Percentiles rank a stretch among this genome's conserved stretches.
phyloP scores from a whole-genome alignment of 2,888 invertebrate genomes.

The Vesta saturnalis region DNA sequence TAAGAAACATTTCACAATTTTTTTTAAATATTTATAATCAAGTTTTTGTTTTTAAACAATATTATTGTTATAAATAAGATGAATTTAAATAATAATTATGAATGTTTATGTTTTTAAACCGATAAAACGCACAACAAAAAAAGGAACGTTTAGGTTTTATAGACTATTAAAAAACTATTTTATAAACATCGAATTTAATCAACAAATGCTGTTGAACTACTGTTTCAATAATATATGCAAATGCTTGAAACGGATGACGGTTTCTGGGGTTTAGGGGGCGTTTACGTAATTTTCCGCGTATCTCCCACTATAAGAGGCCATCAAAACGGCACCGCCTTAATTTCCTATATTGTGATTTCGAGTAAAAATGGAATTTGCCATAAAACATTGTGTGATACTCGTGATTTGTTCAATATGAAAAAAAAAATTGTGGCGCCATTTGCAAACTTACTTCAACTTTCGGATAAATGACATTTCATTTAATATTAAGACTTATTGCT shows the following conservation, averaged over 20 bases:
- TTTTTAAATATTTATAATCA: no score
- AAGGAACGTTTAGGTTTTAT: conserved; percentile 19
- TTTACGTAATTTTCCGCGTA: conserved; percentile 13
- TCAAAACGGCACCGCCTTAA: conserved; percentile 32
- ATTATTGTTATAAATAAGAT: no score
- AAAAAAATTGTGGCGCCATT: conserved; percentile 3
- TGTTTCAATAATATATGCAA: conserved; percentile 25
- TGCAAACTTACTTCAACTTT: not conserved
- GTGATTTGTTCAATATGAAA: not conserved
- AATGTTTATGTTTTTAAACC: not conserved
- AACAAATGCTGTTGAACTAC: conserved; percentile 31
- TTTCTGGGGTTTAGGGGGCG: conserved; percentile 28
- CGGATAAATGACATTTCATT: not conserved
- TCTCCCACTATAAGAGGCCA: conserved; percentile 23
- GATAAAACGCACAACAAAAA: no score
- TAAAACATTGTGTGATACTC: not conserved
- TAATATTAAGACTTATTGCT: no score
- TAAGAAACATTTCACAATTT: not conserved
- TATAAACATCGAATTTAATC: conserved; percentile 32
- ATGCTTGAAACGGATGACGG: conserved; percentile 21
- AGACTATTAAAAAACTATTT: conserved; percentile 35
- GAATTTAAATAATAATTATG: no score
- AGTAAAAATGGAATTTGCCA: conserved; percentile 16
- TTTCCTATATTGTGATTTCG: conserved; percentile 19
- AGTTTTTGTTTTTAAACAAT: no score